These are phyloP conservation scores for Hypothenemus hampei DNA, from an alignment of 1,140 invertebrate species.

Conservation along the genomic window DNA sequence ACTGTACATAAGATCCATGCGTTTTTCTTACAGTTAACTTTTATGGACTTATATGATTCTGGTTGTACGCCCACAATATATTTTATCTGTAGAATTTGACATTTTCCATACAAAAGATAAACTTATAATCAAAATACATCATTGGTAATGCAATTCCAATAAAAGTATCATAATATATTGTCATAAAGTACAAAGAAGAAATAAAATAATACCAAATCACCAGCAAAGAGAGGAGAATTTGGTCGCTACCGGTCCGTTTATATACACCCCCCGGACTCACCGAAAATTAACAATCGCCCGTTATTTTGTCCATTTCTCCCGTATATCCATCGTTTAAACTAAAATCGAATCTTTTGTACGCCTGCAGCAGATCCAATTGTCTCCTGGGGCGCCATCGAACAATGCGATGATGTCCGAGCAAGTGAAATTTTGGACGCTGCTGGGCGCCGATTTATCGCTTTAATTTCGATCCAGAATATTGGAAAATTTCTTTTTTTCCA, in stretches of 20 bases:
- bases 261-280: conserved; percentile 8
- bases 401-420: conserved; percentile 11
- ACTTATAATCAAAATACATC: neutral
- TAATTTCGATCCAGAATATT: conserved; percentile 17
- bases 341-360: conserved; percentile 20
- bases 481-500: conserved; percentile 7
- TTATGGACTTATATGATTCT: no score
- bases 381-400: conserved; percentile 5
- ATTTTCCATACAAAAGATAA: no score
- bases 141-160: conserved; percentile 20
- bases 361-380: conserved; percentile 14
- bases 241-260: conserved; percentile 7
- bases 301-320: conserved; percentile 16
- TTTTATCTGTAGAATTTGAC: no score
- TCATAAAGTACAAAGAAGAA: conserved; percentile 28
- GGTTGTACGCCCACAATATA: no score
- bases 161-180: no score
- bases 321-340: conserved; percentile 16
- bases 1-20: no score
- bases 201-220: no score
- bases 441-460: conserved; percentile 16
- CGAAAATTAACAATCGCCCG: conserved; percentile 14
- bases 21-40: no score
- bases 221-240: conserved; percentile 6
- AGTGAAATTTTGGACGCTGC: conserved; percentile 7